Evolutionary conservation across 2,113 vertebrate species (phyloP).

Genomic region (Onychorhynchus coronatus): DNA sequence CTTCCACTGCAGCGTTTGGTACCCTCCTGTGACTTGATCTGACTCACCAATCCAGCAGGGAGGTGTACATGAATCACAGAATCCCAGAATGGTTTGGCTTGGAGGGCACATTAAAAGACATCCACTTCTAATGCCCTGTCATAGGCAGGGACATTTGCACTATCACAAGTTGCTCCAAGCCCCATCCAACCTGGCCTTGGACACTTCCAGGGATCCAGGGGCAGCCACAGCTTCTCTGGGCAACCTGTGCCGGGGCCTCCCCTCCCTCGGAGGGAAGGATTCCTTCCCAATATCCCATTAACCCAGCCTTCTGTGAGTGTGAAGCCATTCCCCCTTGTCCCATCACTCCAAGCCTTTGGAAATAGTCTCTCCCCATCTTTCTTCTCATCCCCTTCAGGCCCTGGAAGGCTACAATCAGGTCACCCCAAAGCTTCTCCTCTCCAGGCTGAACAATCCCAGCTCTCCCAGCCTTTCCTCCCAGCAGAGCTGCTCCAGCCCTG

Average conservation of each 20-base stretch:
- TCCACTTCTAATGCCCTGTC: neutral
- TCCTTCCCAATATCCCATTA: neutral
- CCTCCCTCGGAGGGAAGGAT: neutral
- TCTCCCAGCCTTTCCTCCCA: neutral
- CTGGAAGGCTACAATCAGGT: rapidly evolving
- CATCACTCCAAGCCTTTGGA: rapidly evolving
- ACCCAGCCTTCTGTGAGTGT: neutral
- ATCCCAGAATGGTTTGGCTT: neutral
- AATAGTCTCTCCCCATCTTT: neutral
- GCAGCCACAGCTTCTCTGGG: neutral
- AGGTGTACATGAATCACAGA: no score
- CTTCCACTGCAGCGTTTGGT: no score
- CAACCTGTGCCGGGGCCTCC: neutral
- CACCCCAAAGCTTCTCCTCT: neutral
- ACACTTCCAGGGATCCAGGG: neutral
- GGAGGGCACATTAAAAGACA: neutral
- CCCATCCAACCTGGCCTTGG: neutral
- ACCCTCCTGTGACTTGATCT: neutral
- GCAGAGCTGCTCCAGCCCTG: neutral
- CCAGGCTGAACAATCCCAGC: neutral
- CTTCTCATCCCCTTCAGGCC: rapidly evolving
- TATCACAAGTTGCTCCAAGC: neutral
- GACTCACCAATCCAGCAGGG: neutral
- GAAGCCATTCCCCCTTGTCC: neutral
- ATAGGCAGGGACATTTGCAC: neutral